These are phyloP conservation scores for Mercenaria mercenaria DNA, from an alignment of 1,140 invertebrate genomes.

Conservation along the genomic window DNA sequence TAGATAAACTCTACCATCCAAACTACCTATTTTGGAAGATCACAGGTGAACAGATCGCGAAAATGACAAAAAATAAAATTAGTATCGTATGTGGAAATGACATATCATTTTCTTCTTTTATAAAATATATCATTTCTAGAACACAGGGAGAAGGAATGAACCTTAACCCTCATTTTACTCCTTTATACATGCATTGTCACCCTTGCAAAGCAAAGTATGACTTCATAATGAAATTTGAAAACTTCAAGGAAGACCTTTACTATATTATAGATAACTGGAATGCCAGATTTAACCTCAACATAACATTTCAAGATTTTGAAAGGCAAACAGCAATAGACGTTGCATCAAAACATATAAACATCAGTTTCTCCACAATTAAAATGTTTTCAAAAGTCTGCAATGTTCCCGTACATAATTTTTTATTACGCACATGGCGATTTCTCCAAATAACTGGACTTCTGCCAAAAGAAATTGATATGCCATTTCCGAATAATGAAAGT, in stretches of 20 bases:
- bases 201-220: conserved; percentile 39
- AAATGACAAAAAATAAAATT: background rate
- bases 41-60: background rate
- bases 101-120: conserved; percentile 11
- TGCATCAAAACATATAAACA: background rate
- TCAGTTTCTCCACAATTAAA: conserved; percentile 2
- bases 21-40: conserved; percentile 27
- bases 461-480: background rate
- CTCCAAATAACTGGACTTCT: conserved; percentile 42
- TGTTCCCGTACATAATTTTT: conserved; percentile 14
- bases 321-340: background rate
- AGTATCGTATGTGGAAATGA: background rate
- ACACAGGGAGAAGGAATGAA: background rate
- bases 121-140: conserved; percentile 88
- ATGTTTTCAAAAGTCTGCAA: conserved; percentile 1
- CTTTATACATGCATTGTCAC: conserved; percentile 8
- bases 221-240: conserved; percentile 48
- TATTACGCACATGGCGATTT: conserved; percentile 28
- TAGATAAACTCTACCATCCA: conserved; percentile 46
- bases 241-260: conserved; percentile 12
- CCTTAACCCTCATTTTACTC: conserved; percentile 34
- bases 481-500: background rate
- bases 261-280: conserved; percentile 28
- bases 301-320: conserved; percentile 24
- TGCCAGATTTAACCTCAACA: background rate